Conservation (phyloP, 2,797 vertebrate species). For the Catharus ustulatus region DNA sequence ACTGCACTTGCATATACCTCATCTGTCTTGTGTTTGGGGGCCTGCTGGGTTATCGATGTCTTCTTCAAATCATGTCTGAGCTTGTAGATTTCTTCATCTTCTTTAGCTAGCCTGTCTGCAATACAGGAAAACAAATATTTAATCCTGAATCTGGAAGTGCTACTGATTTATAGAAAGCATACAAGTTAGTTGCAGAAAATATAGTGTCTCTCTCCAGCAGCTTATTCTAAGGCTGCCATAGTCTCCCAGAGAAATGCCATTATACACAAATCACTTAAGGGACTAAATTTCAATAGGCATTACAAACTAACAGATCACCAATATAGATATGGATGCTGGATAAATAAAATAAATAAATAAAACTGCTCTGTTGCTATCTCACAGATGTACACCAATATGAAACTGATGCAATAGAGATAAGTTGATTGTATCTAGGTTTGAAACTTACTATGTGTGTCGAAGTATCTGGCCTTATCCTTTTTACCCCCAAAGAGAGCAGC, state of each 20-base stretch:
- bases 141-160: neutral
- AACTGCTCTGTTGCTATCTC: neutral
- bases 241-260: neutral
- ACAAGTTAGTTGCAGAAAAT: neutral
- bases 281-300: neutral
- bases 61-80: slow-evolving; percentile 93
- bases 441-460: slow-evolving; percentile 90
- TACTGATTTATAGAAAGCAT: neutral
- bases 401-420: neutral
- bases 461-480: slow-evolving; percentile 96
- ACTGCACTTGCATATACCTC: slow-evolving; percentile 82
- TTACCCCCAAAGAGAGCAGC: slow-evolving; percentile 96
- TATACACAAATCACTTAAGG: neutral
- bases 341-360: too few species aligned
- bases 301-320: neutral
- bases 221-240: neutral
- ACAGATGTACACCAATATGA: neutral
- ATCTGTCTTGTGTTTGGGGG: slow-evolving; percentile 79
- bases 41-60: slow-evolving; percentile 88
- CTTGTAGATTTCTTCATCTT: slow-evolving; percentile 98
- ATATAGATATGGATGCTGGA: neutral
- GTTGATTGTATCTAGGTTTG: neutral
- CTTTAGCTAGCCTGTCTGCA: slow-evolving; percentile 90
- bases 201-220: neutral
- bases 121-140: neutral